phyloP scores from a whole-genome alignment of 2,797 vertebrate genomes.

The Danio kyathit region DNA sequence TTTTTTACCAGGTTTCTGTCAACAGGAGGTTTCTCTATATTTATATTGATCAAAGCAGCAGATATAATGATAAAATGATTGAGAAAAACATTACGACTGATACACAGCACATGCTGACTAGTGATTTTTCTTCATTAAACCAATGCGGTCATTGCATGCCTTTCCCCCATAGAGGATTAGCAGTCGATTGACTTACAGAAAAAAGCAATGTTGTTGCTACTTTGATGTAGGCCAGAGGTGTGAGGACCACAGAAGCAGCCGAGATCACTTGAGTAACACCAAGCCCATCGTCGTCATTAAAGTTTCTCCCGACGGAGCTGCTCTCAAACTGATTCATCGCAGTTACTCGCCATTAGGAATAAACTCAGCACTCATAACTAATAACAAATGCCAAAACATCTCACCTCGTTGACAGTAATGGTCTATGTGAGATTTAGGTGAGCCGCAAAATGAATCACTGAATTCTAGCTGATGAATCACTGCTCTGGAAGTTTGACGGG shows the following conservation, averaged over 20 bases:
- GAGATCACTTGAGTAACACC: slow-evolving; percentile 42
- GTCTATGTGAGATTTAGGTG: slow-evolving; percentile 62
- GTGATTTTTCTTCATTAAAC: not conserved
- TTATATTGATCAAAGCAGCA: too few relatives aligned
- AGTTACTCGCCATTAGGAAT: slow-evolving; percentile 54
- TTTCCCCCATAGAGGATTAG: not conserved
- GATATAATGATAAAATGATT: not conserved
- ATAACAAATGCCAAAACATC: slow-evolving; percentile 64
- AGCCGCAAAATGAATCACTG: slow-evolving; percentile 49
- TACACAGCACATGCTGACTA: not conserved
- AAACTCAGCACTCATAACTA: slow-evolving; percentile 62
- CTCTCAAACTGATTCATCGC: slow-evolving; percentile 55
- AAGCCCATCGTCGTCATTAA: slow-evolving; percentile 41
- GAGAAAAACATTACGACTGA: not conserved
- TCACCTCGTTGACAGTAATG: slow-evolving; percentile 63
- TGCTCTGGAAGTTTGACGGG: slow-evolving; percentile 56
- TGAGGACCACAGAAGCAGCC: slow-evolving; percentile 36
- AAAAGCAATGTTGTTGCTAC: not conserved
- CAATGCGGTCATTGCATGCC: not conserved
- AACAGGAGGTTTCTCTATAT: too few relatives aligned
- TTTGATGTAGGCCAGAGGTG: slow-evolving; percentile 22
- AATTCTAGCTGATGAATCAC: slow-evolving; percentile 49
- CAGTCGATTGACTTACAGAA: not conserved
- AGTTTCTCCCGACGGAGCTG: slow-evolving; percentile 43
- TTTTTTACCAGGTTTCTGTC: too few relatives aligned